Evolutionary conservation across 35 echinoderm and acorn worm genomes (phyloP).

Genomic region (Stichopus chloronotus): DNA sequence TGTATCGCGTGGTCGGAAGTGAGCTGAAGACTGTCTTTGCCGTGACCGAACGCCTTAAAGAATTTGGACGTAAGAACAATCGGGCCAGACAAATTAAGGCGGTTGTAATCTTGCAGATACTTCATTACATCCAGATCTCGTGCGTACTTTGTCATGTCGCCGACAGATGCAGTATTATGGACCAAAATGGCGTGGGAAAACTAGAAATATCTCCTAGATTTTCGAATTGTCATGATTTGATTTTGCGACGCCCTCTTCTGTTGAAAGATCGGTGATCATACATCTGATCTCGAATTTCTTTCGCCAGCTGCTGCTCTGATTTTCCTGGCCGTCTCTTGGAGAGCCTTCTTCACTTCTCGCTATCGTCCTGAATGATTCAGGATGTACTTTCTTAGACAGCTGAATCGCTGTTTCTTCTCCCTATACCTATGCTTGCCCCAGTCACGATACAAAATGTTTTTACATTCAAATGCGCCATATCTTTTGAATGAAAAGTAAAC

Average conservation of each 20-base stretch:
- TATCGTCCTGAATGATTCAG: not conserved
- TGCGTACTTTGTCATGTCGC: not conserved
- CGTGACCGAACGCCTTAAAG: constrained; percentile 11
- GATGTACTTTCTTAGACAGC: not conserved
- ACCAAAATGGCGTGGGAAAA: constrained; percentile 13
- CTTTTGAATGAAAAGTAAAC: not conserved
- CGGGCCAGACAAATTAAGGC: not conserved
- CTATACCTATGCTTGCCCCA: constrained; percentile 5
- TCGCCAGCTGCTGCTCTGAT: not conserved
- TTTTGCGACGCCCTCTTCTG: not conserved
- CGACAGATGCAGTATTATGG: constrained; percentile 12
- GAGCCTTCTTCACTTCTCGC: not conserved
- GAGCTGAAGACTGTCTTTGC: constrained; percentile 25
- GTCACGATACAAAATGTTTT: constrained; percentile 35
- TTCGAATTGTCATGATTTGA: not conserved
- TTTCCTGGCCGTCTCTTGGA: constrained; percentile 6
- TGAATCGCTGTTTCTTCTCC: constrained; percentile 30
- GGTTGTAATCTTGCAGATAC: not conserved
- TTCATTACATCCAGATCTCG: constrained; percentile 30
- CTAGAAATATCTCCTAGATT: not conserved
- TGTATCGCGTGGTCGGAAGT: constrained; percentile 19
- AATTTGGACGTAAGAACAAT: constrained; percentile 11
- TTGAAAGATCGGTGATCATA: not conserved
- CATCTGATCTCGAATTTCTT: not conserved
- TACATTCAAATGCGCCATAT: constrained; percentile 5